These are phyloP conservation scores for Ascaphus truei DNA, from an alignment of 2,113 vertebrate species.

Conservation along the genomic window DNA sequence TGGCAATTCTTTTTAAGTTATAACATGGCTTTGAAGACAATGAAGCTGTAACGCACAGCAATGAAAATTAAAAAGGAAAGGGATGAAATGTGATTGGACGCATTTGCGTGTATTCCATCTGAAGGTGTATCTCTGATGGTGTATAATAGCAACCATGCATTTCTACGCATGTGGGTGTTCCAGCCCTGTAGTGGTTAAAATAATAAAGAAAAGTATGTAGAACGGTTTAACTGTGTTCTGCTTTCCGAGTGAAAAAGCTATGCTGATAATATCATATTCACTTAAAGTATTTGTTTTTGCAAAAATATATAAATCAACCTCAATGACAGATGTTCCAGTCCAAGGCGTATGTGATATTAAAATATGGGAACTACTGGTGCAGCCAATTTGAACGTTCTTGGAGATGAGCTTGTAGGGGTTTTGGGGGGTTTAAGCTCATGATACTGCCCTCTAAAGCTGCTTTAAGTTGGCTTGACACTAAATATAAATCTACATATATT, in stretches of 20 bases:
- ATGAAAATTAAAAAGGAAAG: neutral
- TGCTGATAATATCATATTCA: neutral
- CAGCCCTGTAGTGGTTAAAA: no score
- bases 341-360: neutral
- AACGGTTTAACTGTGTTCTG: constrained; percentile 3
- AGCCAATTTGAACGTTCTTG: neutral
- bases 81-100: no score
- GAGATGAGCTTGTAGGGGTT: neutral
- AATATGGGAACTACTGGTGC: neutral
- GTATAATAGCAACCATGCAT: no score
- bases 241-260: neutral
- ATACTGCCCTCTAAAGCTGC: no score
- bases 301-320: constrained; percentile 4
- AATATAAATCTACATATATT: no score
- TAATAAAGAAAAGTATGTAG: neutral
- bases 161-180: no score
- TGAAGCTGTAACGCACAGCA: constrained; percentile 3
- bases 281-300: constrained; percentile 5
- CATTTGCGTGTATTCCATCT: no score
- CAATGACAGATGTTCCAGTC: neutral
- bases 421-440: neutral
- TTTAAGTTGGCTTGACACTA: no score
- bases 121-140: no score
- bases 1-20: constrained; percentile 13
- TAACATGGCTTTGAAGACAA: constrained; percentile 20